Percentiles rank a stretch among this genome's conserved stretches.
phyloP scores from a whole-genome alignment of 2,888 invertebrate genomes.

The Perizoma affinitatum region DNA sequence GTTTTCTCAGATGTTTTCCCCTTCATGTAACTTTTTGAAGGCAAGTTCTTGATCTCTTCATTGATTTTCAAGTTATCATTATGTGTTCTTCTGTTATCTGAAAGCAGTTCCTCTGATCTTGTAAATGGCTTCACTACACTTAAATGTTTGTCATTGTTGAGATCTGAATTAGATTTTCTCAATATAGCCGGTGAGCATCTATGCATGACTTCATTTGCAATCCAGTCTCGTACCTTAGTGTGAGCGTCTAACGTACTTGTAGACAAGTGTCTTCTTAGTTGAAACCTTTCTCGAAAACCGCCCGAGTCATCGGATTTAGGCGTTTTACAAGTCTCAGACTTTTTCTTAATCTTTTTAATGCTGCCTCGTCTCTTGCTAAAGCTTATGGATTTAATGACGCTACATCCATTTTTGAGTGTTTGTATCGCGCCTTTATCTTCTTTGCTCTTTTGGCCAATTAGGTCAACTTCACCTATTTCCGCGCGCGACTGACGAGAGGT shows the following conservation, averaged over 20 bases:
- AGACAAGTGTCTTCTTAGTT: constrained; percentile 88
- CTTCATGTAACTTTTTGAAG: constrained; percentile 55
- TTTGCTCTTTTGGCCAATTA: constrained; percentile 76
- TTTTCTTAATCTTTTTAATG: constrained; percentile 77
- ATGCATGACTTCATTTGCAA: constrained; percentile 90
- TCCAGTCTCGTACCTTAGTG: constrained; percentile 94
- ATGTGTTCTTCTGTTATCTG: constrained; percentile 60
- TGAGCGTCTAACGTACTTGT: constrained; percentile 93
- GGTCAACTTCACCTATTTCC: constrained; percentile 77
- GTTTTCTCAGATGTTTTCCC: constrained; percentile 76
- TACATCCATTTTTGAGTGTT: constrained; percentile 82
- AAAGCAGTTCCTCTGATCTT: constrained; percentile 75
- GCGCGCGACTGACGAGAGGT: constrained; percentile 77
- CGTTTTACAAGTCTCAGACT: constrained; percentile 82
- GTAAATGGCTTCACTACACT: constrained; percentile 65
- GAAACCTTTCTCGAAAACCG: constrained; percentile 85
- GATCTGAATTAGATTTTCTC: constrained; percentile 77
- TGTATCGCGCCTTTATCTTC: constrained; percentile 74
- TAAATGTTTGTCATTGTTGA: constrained; percentile 60
- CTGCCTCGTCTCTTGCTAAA: constrained; percentile 78
- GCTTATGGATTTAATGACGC: constrained; percentile 83
- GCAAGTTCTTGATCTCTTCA: constrained; percentile 46
- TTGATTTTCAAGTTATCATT: constrained; percentile 52
- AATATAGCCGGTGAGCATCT: constrained; percentile 88
- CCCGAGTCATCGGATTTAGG: constrained; percentile 82